Evolutionary conservation across 1,140 invertebrate species (phyloP).

Genomic region (Halictus rubicundus): DNA sequence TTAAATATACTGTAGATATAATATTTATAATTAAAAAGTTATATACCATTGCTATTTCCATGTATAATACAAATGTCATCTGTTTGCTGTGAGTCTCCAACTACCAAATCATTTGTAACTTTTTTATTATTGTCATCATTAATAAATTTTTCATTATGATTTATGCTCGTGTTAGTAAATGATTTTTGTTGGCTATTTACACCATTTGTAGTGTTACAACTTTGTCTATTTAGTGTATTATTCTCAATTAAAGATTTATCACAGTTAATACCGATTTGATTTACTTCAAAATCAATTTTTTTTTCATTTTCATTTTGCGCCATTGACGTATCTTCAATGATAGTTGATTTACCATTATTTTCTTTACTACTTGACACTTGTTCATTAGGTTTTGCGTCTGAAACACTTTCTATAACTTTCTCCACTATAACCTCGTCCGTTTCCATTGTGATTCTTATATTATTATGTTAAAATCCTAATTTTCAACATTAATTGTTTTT

Average conservation of each 20-base stretch:
- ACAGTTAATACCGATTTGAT: background rate
- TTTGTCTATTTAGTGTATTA: background rate
- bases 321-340: background rate
- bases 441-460: conserved; percentile 15
- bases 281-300: background rate
- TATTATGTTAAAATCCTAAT: background rate
- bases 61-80: conserved; percentile 5
- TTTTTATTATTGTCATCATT: background rate
- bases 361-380: background rate
- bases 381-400: background rate
- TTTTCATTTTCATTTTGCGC: background rate
- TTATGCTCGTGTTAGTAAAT: background rate
- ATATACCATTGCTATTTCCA: background rate
- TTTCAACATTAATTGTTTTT: background rate
- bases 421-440: conserved; percentile 18
- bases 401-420: background rate
- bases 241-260: background rate
- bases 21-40: background rate
- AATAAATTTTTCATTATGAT: background rate
- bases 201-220: background rate
- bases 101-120: background rate
- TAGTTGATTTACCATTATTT: background rate
- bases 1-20: background rate
- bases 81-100: background rate
- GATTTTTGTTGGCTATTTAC: background rate